Conservation (phyloP, 1,140 invertebrate genomes). For the Temnothorax curvispinosus region DNA sequence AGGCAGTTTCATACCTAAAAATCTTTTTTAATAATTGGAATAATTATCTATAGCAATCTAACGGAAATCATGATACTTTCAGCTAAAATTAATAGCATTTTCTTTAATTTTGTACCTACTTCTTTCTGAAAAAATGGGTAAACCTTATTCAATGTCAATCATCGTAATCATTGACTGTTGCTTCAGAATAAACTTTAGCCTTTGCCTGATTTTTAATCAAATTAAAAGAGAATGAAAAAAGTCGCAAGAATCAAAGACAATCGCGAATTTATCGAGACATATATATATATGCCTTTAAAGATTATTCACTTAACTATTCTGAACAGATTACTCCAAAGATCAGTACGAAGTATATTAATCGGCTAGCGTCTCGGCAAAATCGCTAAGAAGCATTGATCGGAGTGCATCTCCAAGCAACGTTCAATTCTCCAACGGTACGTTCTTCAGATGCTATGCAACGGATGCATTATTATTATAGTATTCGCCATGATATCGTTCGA, state of each 20-base stretch:
- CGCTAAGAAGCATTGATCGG: not conserved
- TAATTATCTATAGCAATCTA: not conserved
- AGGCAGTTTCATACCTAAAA: not conserved
- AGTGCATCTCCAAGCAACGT: not conserved
- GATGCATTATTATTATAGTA: not conserved
- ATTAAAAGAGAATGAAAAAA: not conserved
- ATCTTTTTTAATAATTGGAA: not conserved
- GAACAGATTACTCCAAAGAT: not conserved
- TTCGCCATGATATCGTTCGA: not conserved
- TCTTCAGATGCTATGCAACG: not conserved
- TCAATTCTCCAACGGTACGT: not conserved
- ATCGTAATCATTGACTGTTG: not conserved
- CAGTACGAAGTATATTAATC: slow-evolving; percentile 34
- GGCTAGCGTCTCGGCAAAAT: not conserved
- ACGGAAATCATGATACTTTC: not conserved
- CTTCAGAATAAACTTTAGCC: not conserved
- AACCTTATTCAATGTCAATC: not conserved
- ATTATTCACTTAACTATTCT: not conserved
- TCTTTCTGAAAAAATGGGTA: not conserved
- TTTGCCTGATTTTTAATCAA: not conserved
- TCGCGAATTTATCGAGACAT: not conserved
- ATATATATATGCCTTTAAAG: not conserved
- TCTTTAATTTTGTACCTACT: not conserved
- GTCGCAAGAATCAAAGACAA: not conserved
- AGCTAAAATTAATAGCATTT: not conserved